Base-by-base conservation (phyloP, 2,888 invertebrate genomes). In the Enchytraeus crypticus region DNA sequence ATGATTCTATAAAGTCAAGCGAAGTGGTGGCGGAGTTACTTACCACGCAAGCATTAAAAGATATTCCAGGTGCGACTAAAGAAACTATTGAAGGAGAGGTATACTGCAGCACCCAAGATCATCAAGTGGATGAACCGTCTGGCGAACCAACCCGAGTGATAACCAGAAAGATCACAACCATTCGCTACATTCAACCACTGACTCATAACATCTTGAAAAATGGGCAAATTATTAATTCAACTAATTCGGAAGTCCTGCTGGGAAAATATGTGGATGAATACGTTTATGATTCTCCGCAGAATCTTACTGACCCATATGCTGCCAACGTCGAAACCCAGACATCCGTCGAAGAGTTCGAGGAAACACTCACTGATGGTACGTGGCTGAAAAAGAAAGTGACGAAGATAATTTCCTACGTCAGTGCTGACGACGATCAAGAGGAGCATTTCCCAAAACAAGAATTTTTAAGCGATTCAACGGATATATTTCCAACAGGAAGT, bases 361-460 rank as follows among this genome's bases (percentile, higher is more conserved):
- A 67, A 49, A 63, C 60, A 26, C 58, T 65, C 8, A 53, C 63
- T n/a, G 64, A 63, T 60, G 66, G 67, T 11, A 63, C 64, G 0
- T 60, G 60, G 60, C 3, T 60, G 54, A 60, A 56, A 30, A 32
- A 38, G 5, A 56, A 56, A 34, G 46, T 49, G 5, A 54, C 62
- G 14, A 62, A 53, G 1, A 57, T 62, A 23, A 54, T 49, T 33
- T 58, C 62, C 11, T 62, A 62, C 34, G 54, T 62, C 34, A 43
- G 43, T 47, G 29, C 51, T 5, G 62, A 62, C 3, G 58, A 58
- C 26, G 58, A 58, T 26, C 5, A 4, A 23, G 46, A 46, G 5
- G 49, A 47, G 8, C 14, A 23, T 21, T 47, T 47, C 21, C 38
- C 18, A 18, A 38, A 38, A 18, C 8, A 38, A 14, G 38, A 38